Evolutionary conservation across 2,888 invertebrate species (phyloP).

Genomic region (Luperina testacea): DNA sequence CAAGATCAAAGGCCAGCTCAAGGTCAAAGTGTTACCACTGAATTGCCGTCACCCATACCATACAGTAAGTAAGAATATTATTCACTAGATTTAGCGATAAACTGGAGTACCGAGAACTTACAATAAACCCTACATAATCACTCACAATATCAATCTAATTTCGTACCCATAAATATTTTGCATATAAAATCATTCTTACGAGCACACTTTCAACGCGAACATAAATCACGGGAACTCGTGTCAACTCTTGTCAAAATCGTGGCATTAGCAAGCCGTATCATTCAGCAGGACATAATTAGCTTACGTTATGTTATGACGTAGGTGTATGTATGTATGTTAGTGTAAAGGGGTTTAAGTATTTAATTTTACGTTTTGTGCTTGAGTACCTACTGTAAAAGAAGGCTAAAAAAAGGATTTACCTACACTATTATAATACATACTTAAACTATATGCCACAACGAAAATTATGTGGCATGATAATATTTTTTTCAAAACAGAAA

Average conservation of each 20-base stretch:
- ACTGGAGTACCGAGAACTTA: not conserved
- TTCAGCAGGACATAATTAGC: constrained; percentile 64
- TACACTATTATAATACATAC: too few species aligned
- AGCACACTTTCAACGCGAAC: constrained; percentile 48
- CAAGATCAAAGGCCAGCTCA: too few species aligned
- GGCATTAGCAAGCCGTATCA: constrained; percentile 61
- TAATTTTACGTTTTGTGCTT: constrained; percentile 1
- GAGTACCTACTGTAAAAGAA: not conserved
- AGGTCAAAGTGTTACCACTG: not conserved
- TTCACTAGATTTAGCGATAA: not conserved
- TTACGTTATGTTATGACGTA: constrained; percentile 58
- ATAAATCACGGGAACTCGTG: constrained; percentile 61
- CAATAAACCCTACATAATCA: not conserved
- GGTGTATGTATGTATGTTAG: constrained; percentile 39
- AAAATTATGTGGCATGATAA: not conserved
- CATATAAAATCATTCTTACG: constrained; percentile 48
- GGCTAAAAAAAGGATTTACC: too few species aligned
- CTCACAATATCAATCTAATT: constrained; percentile 35
- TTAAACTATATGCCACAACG: too few species aligned
- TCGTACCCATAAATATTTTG: constrained; percentile 52
- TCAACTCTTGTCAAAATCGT: constrained; percentile 58
- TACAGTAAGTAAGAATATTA: not conserved
- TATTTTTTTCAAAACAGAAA: not conserved
- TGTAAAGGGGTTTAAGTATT: not conserved
- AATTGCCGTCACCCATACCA: not conserved